Conservation (phyloP, 2,888 invertebrate species). For the Orchestes rusci region DNA sequence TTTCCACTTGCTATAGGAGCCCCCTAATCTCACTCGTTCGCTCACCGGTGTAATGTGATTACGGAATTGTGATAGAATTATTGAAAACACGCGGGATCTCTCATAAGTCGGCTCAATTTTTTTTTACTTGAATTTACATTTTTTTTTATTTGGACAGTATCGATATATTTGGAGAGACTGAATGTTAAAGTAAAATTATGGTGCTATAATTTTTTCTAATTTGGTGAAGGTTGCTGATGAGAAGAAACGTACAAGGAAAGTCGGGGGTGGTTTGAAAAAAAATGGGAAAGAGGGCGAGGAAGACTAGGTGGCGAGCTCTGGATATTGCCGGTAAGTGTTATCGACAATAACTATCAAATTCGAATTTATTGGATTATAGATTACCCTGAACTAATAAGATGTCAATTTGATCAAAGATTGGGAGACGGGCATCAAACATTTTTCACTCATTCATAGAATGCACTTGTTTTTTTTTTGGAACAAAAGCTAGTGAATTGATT, state of each 20-base stretch:
- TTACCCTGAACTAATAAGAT: too few relatives aligned
- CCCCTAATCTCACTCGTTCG: constrained; percentile 15
- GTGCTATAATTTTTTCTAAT: too few relatives aligned
- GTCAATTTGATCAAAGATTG: too few relatives aligned
- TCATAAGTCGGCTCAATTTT: too few relatives aligned
- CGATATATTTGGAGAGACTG: constrained; percentile 7
- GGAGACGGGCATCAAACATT: too few relatives aligned
- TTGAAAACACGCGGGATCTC: constrained; percentile 24
- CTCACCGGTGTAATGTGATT: constrained; percentile 20
- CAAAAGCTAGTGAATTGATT: too few relatives aligned
- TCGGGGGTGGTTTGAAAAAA: constrained; percentile 28
- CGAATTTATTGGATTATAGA: too few relatives aligned
- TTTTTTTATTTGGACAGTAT: constrained; percentile 13
- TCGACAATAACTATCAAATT: too few relatives aligned
- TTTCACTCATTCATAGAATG: neutral
- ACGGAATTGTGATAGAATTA: constrained; percentile 15
- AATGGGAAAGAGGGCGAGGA: constrained; percentile 56
- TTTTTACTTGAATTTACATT: too few relatives aligned
- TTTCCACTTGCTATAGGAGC: constrained; percentile 9
- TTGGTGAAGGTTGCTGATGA: constrained; percentile 26
- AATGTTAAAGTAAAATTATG: constrained; percentile 11
- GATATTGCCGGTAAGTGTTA: constrained; percentile 50
- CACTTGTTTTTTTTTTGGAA: too few relatives aligned
- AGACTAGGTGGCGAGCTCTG: constrained; percentile 57
- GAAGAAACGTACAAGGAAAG: constrained; percentile 18